These are phyloP conservation scores for Dasyprocta punctata DNA, from an alignment of 2,113 vertebrate genomes.

Conservation along the genomic window DNA sequence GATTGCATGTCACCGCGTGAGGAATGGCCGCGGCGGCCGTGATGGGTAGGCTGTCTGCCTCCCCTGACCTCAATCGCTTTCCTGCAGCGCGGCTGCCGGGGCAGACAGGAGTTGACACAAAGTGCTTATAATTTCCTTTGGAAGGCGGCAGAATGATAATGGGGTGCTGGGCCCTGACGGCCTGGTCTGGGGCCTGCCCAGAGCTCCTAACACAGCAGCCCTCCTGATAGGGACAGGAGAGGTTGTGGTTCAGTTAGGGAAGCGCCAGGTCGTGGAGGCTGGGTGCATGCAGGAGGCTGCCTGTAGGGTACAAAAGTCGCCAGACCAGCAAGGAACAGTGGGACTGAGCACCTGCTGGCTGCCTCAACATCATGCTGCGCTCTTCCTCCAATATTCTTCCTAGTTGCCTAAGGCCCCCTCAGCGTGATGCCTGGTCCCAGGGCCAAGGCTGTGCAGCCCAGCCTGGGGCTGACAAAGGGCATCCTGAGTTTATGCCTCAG, in stretches of 20 bases:
- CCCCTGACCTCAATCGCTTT: constrained; percentile 87
- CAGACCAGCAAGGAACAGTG: background rate
- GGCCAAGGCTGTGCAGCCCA: background rate
- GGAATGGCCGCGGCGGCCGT: constrained; percentile 80
- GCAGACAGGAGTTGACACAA: constrained; percentile 82
- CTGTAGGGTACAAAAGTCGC: accelerated
- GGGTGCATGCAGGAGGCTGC: background rate
- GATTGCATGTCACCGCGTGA: constrained; percentile 84
- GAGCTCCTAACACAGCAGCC: background rate
- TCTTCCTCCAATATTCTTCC: accelerated
- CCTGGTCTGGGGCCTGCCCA: background rate
- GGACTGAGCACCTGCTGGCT: accelerated
- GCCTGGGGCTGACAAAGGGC: too few species aligned
- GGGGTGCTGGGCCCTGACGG: constrained; percentile 47
- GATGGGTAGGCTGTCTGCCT: constrained; percentile 87
- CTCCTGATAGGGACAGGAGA: background rate
- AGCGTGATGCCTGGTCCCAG: accelerated
- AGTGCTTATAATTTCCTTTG: constrained; percentile 82
- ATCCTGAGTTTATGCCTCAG: accelerated
- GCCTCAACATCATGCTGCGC: accelerated
- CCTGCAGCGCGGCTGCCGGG: constrained; percentile 82
- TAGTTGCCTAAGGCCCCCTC: accelerated
- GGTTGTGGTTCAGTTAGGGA: constrained; percentile 72
- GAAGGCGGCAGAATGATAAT: constrained; percentile 73
- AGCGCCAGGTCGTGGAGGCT: background rate